Evolutionary conservation across 1,140 invertebrate genomes (phyloP).

Genomic region (Drosophila sechellia): DNA sequence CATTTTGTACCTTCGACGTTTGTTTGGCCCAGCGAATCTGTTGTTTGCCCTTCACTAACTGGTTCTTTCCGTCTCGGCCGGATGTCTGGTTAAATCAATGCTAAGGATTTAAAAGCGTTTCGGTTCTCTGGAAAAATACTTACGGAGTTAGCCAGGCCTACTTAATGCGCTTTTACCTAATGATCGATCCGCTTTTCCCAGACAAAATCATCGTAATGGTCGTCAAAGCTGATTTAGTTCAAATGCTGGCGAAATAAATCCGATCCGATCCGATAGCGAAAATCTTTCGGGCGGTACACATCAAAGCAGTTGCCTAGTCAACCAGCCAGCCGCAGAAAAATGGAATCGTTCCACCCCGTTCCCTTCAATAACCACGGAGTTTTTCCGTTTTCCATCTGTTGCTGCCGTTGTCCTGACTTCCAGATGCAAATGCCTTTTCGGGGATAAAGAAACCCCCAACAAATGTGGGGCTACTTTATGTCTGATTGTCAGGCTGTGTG

Average conservation of each 20-base stretch:
- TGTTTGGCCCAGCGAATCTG: constrained; percentile 22
- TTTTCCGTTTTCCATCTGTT: constrained; percentile 30
- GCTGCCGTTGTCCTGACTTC: constrained; percentile 46
- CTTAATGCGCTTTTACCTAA: constrained; percentile 42
- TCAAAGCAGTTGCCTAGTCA: constrained; percentile 47
- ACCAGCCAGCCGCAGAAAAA: constrained; percentile 38
- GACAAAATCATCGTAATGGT: constrained; percentile 5
- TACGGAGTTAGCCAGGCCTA: constrained; percentile 20
- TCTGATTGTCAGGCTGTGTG: constrained; percentile 63
- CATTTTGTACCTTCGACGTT: constrained; percentile 62
- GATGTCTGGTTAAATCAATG: constrained; percentile 57
- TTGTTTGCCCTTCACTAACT: constrained; percentile 11
- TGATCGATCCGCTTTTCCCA: constrained; percentile 24
- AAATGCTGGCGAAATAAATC: constrained; percentile 29
- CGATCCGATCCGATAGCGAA: constrained; percentile 41
- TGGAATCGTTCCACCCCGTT: constrained; percentile 14
- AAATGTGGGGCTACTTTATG: constrained; percentile 63
- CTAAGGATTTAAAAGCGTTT: constrained; percentile 54
- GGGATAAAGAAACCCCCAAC: constrained; percentile 30
- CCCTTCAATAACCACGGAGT: constrained; percentile 18
- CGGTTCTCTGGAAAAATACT: constrained; percentile 23
- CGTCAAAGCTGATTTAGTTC: constrained; percentile 42
- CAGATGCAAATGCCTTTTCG: constrained; percentile 42
- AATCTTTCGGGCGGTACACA: constrained; percentile 17
- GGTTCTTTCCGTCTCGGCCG: neutral